These are phyloP conservation scores for Meteorus colon DNA, from an alignment of 2,888 invertebrate species.

Conservation along the genomic window DNA sequence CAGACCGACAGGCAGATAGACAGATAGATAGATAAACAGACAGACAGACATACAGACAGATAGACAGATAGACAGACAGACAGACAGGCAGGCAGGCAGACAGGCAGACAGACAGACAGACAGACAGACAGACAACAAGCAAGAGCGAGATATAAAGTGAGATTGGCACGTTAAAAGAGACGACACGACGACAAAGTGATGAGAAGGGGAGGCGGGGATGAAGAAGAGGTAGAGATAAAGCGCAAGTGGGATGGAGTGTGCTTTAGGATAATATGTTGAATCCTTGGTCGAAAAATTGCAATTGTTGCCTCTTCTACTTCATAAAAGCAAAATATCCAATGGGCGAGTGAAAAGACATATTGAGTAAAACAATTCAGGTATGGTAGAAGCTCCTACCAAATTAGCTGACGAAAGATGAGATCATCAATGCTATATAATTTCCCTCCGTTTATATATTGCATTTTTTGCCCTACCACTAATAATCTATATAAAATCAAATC, in stretches of 20 bases:
- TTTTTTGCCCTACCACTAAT: too few species aligned
- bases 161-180: constrained; percentile 15
- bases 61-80: neutral
- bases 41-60: too few species aligned
- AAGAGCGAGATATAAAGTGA: constrained; percentile 32
- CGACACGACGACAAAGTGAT: neutral
- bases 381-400: constrained; percentile 45
- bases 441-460: too few species aligned
- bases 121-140: constrained; percentile 3
- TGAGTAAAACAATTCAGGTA: constrained; percentile 44
- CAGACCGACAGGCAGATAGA: too few species aligned
- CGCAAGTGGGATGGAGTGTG: too few species aligned
- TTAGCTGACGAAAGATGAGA: neutral
- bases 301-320: constrained; percentile 45
- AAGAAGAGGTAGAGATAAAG: too few species aligned
- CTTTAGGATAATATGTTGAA: too few species aligned
- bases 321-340: constrained; percentile 41
- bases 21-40: too few species aligned
- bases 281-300: neutral
- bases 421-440: too few species aligned
- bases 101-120: too few species aligned
- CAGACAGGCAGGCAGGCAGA: too few species aligned
- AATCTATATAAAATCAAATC: neutral
- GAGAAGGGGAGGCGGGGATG: neutral
- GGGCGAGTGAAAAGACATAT: constrained; percentile 28